Evolutionary conservation across 2,113 vertebrate species (phyloP), one percentile per base, ranked within the genome.

Genomic region (Budorcas taxicolor): DNA sequence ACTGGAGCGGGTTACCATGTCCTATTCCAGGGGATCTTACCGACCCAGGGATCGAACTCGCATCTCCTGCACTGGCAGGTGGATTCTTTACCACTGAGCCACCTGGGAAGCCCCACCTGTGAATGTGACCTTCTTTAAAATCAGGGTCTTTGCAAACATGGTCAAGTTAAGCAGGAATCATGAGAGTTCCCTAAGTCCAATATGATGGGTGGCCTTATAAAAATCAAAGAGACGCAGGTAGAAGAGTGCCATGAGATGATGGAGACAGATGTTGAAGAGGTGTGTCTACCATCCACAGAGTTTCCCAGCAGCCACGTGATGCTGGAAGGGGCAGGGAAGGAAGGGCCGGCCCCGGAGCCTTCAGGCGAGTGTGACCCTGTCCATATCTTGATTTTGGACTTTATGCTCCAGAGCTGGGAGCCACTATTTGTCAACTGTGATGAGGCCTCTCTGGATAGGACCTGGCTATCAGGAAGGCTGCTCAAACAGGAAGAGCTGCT

Each of bases 401-500:
- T 94, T 14, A 2, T 3, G 52, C 16, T 80, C 52, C 45, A 40
- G 21, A 47, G 60, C 40, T 50, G 3, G 4, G 25, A 55, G 76
- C 27, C 19, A 40, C 25, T 47, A 10, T 10, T 2, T 33, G 60
- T 25, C 80, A 55, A 23, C 21, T 27, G 21, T 23, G 9, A 40
- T 10, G 31, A 78, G 60, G 45, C 76, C 84, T 95, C 64, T 27
- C 36, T 12, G 1, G 0, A 17, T 10, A 50, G 12, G 29, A n/a
- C 9, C 5, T 17, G 36, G 45, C 57, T 52, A 29, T 40, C 29
- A 9, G 67, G 29, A 53, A 53, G 57, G 47, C 4, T 23, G 10
- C 21, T 10, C 0, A 0, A n/a, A 40, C 3, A 52, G 45, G 12
- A 2, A 23, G 1, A 12, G 4, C 1, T 12, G 81, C 74, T 31